Base-by-base conservation (phyloP, 2,797 vertebrate genomes). In the Brachymystax lenok region DNA sequence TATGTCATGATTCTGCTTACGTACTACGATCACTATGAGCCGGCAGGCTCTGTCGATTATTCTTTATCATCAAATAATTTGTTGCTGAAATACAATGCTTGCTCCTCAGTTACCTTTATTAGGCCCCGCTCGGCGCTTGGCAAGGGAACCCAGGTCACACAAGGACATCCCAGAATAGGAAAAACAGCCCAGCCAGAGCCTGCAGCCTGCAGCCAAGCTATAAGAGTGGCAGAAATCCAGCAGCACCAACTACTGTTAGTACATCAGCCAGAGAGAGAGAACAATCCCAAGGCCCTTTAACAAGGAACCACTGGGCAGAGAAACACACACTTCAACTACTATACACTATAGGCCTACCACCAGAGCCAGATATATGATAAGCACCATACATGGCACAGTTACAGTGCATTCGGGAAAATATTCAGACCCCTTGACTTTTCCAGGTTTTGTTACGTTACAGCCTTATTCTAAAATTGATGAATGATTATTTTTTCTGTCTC, bases 111-210 rank as follows among this genome's bases (percentile, higher is more conserved):
- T 89, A 89, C 89, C 90, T 93, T 91, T 87, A 90, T 87, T 90
- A 92, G 89, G 91, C 86, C 80, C 91, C 81, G 90, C 86, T 46
- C 40, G 40, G 40, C 40, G 2, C 10, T 91, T 94, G 94, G 92
- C 92, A 91, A 67, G 73, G 54, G 21, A 70, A 77, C 30, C 30
- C 3, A 71, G 92, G 92, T 94, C 93, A 93, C 67, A 69, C 79
- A 78, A 92, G 92, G 94, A 94, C 93, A 92, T 90, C 88, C 80
- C 76, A 90, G 89, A 93, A 90, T 91, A 90, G 92, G 86, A 92
- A 92, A 93, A 92, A 92, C 91, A 93, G 87, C 35, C 35, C 35
- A 35, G 5, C 35, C 35, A 35, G 35, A 35, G 35, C 86, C 84
- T 46, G 40, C 21, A 86, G 89, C 88, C 88, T 84, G 89, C 86